Evolutionary conservation across 1,140 invertebrate species (phyloP).

Genomic region (Oncopeltus fasciatus): DNA sequence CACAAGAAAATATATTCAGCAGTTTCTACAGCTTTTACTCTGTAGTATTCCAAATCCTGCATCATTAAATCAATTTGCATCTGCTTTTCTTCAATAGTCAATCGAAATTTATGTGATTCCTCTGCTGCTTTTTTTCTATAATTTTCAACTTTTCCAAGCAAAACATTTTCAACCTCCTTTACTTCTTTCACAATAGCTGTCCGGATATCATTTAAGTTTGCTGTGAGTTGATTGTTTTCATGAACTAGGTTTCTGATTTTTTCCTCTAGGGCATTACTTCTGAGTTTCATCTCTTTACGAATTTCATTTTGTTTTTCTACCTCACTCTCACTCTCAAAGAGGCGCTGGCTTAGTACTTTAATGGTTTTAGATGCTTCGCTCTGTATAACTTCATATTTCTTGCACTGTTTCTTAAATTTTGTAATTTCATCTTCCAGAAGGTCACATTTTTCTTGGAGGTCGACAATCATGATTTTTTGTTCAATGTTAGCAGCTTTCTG

Average conservation of each 20-base stretch:
- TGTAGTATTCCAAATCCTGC: constrained; percentile 13
- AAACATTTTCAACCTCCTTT: constrained; percentile 11
- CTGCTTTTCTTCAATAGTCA: constrained; percentile 14
- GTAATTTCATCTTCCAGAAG: constrained; percentile 3
- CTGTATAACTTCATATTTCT: constrained; percentile 18
- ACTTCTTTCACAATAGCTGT: constrained; percentile 10
- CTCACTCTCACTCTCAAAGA: constrained; percentile 19
- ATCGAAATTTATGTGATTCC: constrained; percentile 13
- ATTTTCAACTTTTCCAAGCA: constrained; percentile 16
- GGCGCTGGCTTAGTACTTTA: constrained; percentile 15
- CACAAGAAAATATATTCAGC: constrained; percentile 1
- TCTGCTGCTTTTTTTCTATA: constrained; percentile 14
- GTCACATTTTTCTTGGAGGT: constrained; percentile 15
- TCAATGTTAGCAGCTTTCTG: constrained; percentile 6
- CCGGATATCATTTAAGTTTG: constrained; percentile 1
- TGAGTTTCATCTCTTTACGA: constrained; percentile 8
- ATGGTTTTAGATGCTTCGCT: constrained; percentile 17
- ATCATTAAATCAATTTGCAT: constrained; percentile 13
- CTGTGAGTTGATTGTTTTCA: constrained; percentile 13
- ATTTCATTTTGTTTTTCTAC: constrained; percentile 18
- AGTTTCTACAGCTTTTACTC: constrained; percentile 5
- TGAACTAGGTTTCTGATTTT: constrained; percentile 6
- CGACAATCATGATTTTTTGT: constrained; percentile 12
- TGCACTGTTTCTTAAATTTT: constrained; percentile 11
- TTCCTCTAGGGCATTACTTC: constrained; percentile 13